Conservation (phyloP, 1,140 invertebrate genomes). For the Aphidius gifuensis region DNA sequence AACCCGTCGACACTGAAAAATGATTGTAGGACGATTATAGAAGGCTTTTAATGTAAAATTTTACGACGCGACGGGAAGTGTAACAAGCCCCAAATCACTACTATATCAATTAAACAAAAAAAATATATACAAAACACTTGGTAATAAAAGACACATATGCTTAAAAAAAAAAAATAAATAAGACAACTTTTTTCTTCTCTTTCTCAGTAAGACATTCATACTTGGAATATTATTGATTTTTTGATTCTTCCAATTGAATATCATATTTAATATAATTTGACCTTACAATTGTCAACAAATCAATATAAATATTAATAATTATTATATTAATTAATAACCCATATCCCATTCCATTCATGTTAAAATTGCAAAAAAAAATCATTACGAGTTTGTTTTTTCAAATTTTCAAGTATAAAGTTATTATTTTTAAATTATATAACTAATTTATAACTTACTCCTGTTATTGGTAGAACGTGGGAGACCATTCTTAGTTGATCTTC, state of each 20-base stretch:
- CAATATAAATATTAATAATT: background rate
- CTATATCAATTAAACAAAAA: background rate
- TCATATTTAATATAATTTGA: conserved; percentile 2
- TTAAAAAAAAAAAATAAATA: background rate
- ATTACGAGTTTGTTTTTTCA: too few relatives aligned
- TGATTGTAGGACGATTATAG: conserved; percentile 16
- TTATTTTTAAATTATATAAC: background rate
- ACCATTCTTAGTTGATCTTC: conserved; percentile 41
- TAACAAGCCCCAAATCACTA: conserved; percentile 15
- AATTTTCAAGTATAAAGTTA: too few relatives aligned
- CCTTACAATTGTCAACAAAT: conserved; percentile 4
- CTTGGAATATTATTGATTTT: conserved; percentile 8
- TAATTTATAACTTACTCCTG: conserved; percentile 36
- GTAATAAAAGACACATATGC: background rate
- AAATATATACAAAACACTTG: conserved; percentile 1
- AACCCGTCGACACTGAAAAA: conserved; percentile 35
- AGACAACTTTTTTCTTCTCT: too few relatives aligned
- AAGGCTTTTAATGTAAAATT: background rate
- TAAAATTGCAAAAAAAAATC: too few relatives aligned
- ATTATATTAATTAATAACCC: conserved; percentile 11
- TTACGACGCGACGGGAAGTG: background rate
- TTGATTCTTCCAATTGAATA: background rate
- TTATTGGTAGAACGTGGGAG: conserved; percentile 41
- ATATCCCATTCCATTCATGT: conserved; percentile 13
- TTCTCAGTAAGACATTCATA: background rate